These are phyloP conservation scores for Polydrusus tereticollis DNA, from an alignment of 2,888 invertebrate genomes.

Conservation along the genomic window DNA sequence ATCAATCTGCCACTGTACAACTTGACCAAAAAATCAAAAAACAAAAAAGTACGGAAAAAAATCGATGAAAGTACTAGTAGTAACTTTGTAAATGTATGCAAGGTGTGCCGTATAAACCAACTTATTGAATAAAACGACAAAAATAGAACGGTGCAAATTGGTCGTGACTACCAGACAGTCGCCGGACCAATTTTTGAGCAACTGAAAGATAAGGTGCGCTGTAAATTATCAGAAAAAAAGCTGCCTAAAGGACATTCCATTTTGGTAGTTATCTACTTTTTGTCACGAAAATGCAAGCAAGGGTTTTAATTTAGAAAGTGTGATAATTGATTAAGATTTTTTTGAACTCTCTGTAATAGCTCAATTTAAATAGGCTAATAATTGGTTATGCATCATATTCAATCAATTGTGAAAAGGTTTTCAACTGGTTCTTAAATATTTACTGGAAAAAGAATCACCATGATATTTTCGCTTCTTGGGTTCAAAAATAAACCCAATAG, in stretches of 20 bases:
- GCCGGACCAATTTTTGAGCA: conserved; percentile 69
- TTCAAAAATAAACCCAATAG: too few relatives aligned
- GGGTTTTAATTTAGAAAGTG: background rate
- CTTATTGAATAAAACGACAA: conserved; percentile 68
- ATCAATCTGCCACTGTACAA: conserved; percentile 35
- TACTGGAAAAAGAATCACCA: too few relatives aligned
- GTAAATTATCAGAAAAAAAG: conserved; percentile 76
- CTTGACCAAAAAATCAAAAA: conserved; percentile 47
- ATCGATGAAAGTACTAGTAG: conserved; percentile 55
- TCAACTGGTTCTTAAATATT: too few relatives aligned
- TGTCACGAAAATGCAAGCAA: conserved; percentile 1
- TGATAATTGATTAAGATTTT: background rate
- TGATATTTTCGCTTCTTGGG: too few relatives aligned
- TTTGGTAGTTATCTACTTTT: conserved; percentile 7
- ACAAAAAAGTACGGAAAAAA: conserved; percentile 52
- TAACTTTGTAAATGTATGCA: conserved; percentile 61
- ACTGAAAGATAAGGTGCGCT: conserved; percentile 80
- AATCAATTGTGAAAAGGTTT: too few relatives aligned
- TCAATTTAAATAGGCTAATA: too few relatives aligned
- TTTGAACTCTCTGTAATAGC: too few relatives aligned
- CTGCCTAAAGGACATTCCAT: conserved; percentile 63
- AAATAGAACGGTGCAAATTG: conserved; percentile 67
- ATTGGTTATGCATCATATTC: too few relatives aligned
- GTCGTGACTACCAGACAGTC: conserved; percentile 52
- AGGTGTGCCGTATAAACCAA: conserved; percentile 76